phyloP scores from a whole-genome alignment of 2,113 vertebrate species.

The Monopterus albus region DNA sequence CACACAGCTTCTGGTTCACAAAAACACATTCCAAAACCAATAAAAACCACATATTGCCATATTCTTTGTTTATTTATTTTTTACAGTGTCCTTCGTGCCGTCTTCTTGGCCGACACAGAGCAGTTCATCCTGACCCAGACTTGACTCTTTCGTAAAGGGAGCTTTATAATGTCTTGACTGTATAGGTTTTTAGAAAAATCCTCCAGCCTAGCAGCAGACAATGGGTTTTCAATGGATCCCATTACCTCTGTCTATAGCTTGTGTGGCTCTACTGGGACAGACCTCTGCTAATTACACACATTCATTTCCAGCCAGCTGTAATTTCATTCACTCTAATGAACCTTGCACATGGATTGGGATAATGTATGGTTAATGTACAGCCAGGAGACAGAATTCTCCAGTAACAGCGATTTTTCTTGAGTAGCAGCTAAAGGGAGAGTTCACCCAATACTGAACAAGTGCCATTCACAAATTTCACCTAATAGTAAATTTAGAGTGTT shows the following conservation, averaged over 20 bases:
- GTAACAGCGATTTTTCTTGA: constrained; percentile 64
- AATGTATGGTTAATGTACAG: constrained; percentile 81
- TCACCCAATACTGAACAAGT: constrained; percentile 23
- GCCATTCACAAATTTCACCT: constrained; percentile 40
- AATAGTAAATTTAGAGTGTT: constrained; percentile 22
- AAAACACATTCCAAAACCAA: constrained; percentile 6
- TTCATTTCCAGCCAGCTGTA: constrained; percentile 75
- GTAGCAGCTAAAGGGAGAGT: constrained; percentile 24
- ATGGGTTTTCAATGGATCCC: constrained; percentile 76
- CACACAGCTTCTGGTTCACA: background rate
- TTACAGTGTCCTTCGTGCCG: background rate
- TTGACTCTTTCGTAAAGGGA: background rate
- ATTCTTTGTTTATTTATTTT: constrained; percentile 21
- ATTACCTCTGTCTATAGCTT: constrained; percentile 73
- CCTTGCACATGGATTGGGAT: constrained; percentile 69
- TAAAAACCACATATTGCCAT: background rate
- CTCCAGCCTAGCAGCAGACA: constrained; percentile 62
- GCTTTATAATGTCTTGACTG: constrained; percentile 34
- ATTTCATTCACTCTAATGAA: constrained; percentile 80
- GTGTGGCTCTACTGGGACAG: constrained; percentile 67
- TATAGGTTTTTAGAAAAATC: constrained; percentile 70
- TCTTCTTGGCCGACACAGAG: background rate
- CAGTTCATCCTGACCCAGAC: constrained; percentile 2
- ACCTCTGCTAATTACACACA: constrained; percentile 75
- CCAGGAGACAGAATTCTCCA: constrained; percentile 64